A percentile compares a stretch with the other conserved stretches of the same genome.
Conservation (phyloP, 2,888 invertebrate species). For the Acanthosepion pharaonis region DNA sequence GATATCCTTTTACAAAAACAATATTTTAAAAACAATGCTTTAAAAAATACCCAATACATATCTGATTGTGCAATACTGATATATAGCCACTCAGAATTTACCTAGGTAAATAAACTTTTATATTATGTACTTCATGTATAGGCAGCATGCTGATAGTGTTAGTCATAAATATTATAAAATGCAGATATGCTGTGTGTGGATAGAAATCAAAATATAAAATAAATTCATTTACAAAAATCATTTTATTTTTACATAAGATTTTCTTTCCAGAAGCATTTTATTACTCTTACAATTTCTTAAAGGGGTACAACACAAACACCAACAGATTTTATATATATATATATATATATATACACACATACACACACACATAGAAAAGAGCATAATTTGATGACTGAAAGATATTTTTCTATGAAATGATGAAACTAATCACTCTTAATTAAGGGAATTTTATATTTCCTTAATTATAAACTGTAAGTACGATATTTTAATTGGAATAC, state of each 20-base stretch:
- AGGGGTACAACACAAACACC: background rate
- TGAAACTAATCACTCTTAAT: background rate
- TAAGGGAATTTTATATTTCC: background rate
- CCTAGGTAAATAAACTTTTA: too few relatives aligned
- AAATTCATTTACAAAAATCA: background rate
- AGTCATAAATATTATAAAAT: background rate
- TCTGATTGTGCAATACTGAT: too few relatives aligned
- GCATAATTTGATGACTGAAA: background rate
- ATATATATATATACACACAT: too few relatives aligned
- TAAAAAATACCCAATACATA: too few relatives aligned
- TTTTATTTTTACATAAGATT: background rate
- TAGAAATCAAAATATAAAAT: background rate
- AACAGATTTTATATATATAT: background rate
- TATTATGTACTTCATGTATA: background rate
- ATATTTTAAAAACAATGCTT: too few relatives aligned
- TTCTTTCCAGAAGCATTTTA: background rate
- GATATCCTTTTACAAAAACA: too few relatives aligned
- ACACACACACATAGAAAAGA: background rate
- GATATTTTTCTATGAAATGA: background rate
- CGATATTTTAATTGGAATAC: background rate
- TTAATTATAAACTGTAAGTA: background rate
- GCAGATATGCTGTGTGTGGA: background rate
- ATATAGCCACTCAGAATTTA: too few relatives aligned
- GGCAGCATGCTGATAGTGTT: background rate
- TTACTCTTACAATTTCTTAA: background rate